Conservation (phyloP, 2,113 vertebrate species). For the Solenodon paradoxus region DNA sequence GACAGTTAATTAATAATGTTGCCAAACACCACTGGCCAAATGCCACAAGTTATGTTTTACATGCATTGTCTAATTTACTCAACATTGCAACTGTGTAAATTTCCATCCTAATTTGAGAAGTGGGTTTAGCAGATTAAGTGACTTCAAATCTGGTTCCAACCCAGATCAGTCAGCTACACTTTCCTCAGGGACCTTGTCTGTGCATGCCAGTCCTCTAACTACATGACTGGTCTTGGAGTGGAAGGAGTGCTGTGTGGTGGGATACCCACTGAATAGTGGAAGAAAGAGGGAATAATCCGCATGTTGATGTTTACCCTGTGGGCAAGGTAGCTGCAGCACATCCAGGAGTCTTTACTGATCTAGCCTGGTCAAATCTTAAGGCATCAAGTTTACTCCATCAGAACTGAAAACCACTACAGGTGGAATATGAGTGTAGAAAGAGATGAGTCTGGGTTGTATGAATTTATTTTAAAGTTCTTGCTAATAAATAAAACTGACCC, state of each 20-base stretch:
- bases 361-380: neutral
- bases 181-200: neutral
- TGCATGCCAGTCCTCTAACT: neutral
- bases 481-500: slow-evolving; percentile 36
- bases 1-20: neutral
- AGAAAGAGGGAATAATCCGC: neutral
- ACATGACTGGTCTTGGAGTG: neutral
- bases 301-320: rapidly evolving
- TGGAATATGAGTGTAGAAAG: neutral
- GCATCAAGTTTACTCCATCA: neutral
- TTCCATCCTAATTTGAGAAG: neutral
- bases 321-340: neutral
- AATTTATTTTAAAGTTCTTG: slow-evolving; percentile 10
- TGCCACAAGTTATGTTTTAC: too few species aligned
- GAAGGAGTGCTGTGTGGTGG: too few species aligned
- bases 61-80: neutral
- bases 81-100: too few species aligned
- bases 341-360: neutral
- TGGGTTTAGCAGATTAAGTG: neutral
- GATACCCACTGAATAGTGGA: neutral
- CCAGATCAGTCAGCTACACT: neutral
- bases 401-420: neutral
- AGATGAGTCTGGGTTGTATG: neutral
- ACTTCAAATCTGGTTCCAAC: neutral
- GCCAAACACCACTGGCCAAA: too few species aligned